Evolutionary conservation across 2,888 invertebrate genomes (phyloP).

Genomic region (Nycteola revayana): DNA sequence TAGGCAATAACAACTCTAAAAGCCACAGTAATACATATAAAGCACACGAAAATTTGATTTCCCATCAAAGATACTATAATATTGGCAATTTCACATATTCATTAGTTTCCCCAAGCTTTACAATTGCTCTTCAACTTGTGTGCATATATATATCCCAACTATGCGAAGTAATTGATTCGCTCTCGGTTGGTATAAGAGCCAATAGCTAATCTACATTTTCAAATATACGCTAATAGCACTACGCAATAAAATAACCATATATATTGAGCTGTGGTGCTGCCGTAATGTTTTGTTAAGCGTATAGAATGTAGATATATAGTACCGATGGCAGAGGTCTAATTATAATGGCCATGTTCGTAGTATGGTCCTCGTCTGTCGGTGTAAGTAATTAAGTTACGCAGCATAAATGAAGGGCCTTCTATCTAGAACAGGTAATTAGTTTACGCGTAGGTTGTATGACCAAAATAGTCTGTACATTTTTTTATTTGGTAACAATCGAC

Average conservation of each 20-base stretch:
- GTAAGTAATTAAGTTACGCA: constrained; percentile 73
- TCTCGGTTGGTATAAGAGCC: constrained; percentile 57
- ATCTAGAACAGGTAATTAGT: constrained; percentile 71
- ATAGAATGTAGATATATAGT: constrained; percentile 17
- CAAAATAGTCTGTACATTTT: too few relatives aligned
- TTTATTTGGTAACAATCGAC: too few relatives aligned
- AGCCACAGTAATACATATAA: too few relatives aligned
- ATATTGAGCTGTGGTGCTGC: constrained; percentile 43
- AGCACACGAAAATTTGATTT: constrained; percentile 44
- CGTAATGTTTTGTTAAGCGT: constrained; percentile 35
- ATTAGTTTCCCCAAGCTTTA: constrained; percentile 46
- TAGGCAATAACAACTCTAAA: too few relatives aligned
- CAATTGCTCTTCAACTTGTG: constrained; percentile 57
- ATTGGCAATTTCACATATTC: constrained; percentile 60
- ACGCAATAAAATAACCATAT: constrained; percentile 45
- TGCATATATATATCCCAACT: constrained; percentile 58
- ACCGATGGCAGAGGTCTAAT: constrained; percentile 27
- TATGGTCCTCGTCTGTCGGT: constrained; percentile 59
- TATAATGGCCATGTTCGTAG: constrained; percentile 39
- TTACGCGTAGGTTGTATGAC: constrained; percentile 50
- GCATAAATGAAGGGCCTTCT: constrained; percentile 71
- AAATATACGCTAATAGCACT: constrained; percentile 62
- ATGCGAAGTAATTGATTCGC: constrained; percentile 72
- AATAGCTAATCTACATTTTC: constrained; percentile 76
- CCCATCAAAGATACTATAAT: constrained; percentile 39